Base-by-base conservation (phyloP, 2,797 vertebrate genomes). In the Odontamblyopus rebecca region DNA sequence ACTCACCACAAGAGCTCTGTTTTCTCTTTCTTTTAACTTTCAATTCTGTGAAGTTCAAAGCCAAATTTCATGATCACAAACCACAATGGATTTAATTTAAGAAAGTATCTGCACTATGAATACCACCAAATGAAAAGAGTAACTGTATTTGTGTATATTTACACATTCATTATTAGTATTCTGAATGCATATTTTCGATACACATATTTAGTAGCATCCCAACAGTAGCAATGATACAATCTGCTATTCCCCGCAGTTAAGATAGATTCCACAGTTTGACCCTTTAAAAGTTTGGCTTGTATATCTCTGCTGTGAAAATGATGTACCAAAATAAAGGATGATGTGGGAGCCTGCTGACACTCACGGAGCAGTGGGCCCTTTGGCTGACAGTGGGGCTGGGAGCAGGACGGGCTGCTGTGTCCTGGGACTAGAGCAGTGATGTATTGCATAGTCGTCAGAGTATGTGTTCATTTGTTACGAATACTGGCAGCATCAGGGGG, bases 331-430 rank as follows among this genome's bases (percentile, higher is more conserved):
- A 91, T 88, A 82, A 82, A 88, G 88, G 85, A 86, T 85, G 78
- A 85, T 88, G 76, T 84, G 77, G 63, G 85, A 77, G 78, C 80
- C 69, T 71, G 86, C 81, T 90, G 88, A 91, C 88, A 92, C 77
- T 87, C 87, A 81, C 68, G 81, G 78, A 86, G 83, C 72, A 85
- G 72, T 67, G 75, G 88, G 85, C 85, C 74, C 86, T 90, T 90
- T 89, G 75, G 83, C 83, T 84, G 85, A 85, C 80, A 86, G 79
- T 78, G 81, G 68, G 72, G 74, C 75, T 72, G 81, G 75, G 75
- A 86, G 84, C 73, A 72, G 41, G 77, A 79, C 75, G 79, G 72
- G 77, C 82, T n/a, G 54, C 71, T 48, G 84, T 76, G 67, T 88
- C 85, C 76, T 64, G 85, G 82, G 84, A 81, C 72, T 5, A 3